A percentile compares a stretch with the other conserved stretches of the same genome.
Conservation (phyloP, 2,888 invertebrate species). For the Lepidonotus clava region DNA sequence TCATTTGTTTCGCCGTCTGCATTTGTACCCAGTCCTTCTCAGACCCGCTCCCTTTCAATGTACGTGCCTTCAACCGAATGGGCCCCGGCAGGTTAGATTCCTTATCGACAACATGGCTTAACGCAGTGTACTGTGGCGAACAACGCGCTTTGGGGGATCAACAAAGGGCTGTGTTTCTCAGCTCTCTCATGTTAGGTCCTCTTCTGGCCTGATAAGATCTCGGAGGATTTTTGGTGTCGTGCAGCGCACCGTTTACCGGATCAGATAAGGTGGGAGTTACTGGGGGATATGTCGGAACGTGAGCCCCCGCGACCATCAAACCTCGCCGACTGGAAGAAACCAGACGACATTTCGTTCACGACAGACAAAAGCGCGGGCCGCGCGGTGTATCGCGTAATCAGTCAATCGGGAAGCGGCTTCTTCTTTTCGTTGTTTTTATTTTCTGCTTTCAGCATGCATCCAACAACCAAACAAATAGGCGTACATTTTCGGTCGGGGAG, state of each 20-base stretch:
- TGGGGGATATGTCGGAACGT: slow-evolving; percentile 11
- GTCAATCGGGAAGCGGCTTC: not conserved
- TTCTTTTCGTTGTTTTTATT: not conserved
- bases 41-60: too few species aligned
- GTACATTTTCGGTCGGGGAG: too few species aligned
- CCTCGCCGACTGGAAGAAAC: not conserved
- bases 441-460: too few species aligned
- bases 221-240: slow-evolving; percentile 11
- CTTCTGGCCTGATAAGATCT: not conserved
- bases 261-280: slow-evolving; percentile 11
- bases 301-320: not conserved
- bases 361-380: not conserved
- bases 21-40: not conserved
- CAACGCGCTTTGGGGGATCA: not conserved
- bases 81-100: not conserved
- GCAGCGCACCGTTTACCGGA: slow-evolving; percentile 19
- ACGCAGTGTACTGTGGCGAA: not conserved
- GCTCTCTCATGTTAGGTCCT: not conserved
- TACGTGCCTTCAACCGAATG: not conserved
- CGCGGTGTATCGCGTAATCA: not conserved
- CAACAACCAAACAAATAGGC: too few species aligned
- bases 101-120: slow-evolving; percentile 10
- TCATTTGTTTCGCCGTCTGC: not conserved
- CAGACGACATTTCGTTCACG: not conserved
- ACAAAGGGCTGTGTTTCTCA: not conserved